Base-by-base conservation (phyloP, 2,888 invertebrate genomes). In the Stenotaenia linearis region DNA sequence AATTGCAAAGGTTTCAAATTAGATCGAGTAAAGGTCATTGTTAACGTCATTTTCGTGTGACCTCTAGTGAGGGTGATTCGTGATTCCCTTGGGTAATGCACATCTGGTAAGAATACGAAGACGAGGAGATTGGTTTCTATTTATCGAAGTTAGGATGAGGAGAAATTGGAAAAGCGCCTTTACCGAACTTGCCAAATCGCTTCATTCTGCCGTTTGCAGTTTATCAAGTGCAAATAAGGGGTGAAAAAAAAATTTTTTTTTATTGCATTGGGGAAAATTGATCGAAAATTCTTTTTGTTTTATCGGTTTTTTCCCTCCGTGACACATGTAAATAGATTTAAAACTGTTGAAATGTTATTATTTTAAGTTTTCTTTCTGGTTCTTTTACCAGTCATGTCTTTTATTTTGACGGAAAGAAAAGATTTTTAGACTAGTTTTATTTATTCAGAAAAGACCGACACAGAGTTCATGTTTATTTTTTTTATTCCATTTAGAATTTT, bases 81-180 rank as follows among this genome's bases (percentile, higher is more conserved):
- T n/a, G n/a, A n/a, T n/a, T n/a, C n/a, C 56, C 56, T 56, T 0
- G 56, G 56, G 56, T 56, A 56, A 56, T 23, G 18, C 56, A 23
- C 56, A 56, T 56, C 15, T 56, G 56, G 56, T 56, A 56, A 21
- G 18, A 21, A 56, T 23, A 18, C 18, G 7, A 56, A 23, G 18
- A 5, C 4, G 56, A 56, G 56, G 21, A 56, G 56, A 56, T 56
- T 56, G 56, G 56, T 23, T 56, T 56, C 23, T 56, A 56, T 56
- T 56, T 56, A 18, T 56, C 18, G 56, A 56, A 56, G 56, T 21
- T 23, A 10, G 23, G 56, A 56, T 56, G 56, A 56, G 23, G 18
- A 56, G 56, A 56, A 56, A 56, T 56, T 56, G 56, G 56, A 56
- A 56, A 56, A 56, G 56, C 56, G 56, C 56, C 21, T 56, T 56